phyloP scores from a whole-genome alignment of 2,113 vertebrate genomes.

The Silurus asotus region DNA sequence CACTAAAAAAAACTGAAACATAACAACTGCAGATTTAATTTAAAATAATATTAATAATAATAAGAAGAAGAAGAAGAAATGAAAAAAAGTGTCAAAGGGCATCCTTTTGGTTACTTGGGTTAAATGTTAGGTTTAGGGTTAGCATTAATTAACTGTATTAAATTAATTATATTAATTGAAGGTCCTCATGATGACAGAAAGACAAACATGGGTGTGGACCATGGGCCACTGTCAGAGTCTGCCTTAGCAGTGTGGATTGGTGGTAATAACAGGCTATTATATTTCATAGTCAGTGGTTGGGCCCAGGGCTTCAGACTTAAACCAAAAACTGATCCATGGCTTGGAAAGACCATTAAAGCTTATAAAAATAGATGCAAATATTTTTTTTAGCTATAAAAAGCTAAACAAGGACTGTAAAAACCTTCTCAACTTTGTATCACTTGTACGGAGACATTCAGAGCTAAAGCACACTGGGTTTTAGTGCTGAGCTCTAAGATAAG shows the following conservation, averaged over 20 bases:
- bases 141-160: not conserved
- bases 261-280: conserved; percentile 41
- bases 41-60: not conserved
- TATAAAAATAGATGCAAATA: conserved; percentile 7
- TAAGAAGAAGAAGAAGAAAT: too few species aligned
- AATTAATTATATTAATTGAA: not conserved
- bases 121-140: not conserved
- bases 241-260: conserved; percentile 13
- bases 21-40: not conserved
- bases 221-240: conserved; percentile 18
- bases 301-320: conserved; percentile 3
- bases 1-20: not conserved
- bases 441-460: not conserved
- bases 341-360: not conserved
- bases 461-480: not conserved
- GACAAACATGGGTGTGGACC: conserved; percentile 17
- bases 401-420: not conserved
- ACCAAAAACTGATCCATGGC: not conserved
- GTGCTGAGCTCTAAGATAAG: not conserved
- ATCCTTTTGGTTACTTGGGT: not conserved
- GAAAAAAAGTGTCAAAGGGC: not conserved
- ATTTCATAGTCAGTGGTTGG: conserved; percentile 11
- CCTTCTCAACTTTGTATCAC: not conserved
- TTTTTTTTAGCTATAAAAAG: conserved; percentile 24
- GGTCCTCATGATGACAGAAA: not conserved